Percentiles rank a stretch among this genome's conserved stretches.
Conservation (phyloP, 2,888 invertebrate genomes). For the Epirrhoe alternata region DNA sequence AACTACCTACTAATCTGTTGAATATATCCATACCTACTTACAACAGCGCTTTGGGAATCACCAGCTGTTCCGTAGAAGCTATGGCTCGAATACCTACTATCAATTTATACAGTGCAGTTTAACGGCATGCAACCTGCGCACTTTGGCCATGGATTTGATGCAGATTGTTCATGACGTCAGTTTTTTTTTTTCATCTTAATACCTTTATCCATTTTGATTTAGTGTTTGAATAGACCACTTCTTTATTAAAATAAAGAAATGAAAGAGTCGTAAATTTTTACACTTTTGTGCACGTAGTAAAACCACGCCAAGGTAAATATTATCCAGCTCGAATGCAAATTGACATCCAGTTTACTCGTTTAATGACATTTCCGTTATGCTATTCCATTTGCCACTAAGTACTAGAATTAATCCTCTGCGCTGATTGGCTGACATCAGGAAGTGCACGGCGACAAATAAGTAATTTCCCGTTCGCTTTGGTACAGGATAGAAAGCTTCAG, state of each 20-base stretch:
- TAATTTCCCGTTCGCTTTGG: slow-evolving; percentile 9
- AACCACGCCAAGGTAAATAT: no score
- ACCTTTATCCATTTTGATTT: background rate
- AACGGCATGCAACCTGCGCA: slow-evolving; percentile 37
- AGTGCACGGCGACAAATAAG: slow-evolving; percentile 20
- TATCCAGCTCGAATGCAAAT: background rate
- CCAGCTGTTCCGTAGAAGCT: slow-evolving; percentile 10
- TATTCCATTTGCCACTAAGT: background rate
- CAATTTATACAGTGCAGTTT: slow-evolving; percentile 48
- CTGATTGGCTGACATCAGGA: slow-evolving; percentile 21
- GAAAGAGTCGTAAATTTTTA: no score
- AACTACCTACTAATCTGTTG: no score
- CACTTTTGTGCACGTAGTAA: no score
- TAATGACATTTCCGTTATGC: background rate
- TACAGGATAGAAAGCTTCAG: slow-evolving; percentile 23
- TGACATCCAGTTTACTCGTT: background rate
- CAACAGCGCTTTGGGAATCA: background rate
- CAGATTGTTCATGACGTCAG: slow-evolving; percentile 2
- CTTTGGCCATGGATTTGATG: slow-evolving; percentile 39
- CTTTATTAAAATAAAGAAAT: background rate
- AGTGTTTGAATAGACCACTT: background rate
- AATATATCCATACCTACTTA: no score
- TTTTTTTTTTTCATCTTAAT: background rate
- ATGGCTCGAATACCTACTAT: slow-evolving; percentile 53
- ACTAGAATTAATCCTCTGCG: slow-evolving; percentile 2